Evolutionary conservation across 2,113 vertebrate genomes (phyloP).

Genomic region (Chaetodon auriga): DNA sequence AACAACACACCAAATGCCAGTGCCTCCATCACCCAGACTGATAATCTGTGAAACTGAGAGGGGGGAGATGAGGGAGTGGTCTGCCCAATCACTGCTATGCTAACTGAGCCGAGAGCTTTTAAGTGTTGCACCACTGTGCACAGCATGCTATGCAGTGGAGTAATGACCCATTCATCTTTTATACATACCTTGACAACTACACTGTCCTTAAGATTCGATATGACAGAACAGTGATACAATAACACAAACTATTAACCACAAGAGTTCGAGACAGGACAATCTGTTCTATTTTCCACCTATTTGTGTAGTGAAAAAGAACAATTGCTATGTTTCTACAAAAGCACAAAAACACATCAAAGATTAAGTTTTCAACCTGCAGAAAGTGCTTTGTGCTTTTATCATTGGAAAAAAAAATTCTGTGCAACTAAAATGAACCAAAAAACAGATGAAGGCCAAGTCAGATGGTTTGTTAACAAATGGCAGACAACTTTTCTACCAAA

Average conservation of each 20-base stretch:
- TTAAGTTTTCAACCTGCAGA: neutral
- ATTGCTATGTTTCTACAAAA: neutral
- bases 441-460: constrained; percentile 1
- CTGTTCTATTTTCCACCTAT: neutral
- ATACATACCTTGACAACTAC: no score
- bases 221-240: neutral
- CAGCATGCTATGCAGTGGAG: no score
- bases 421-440: neutral
- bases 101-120: no score
- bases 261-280: neutral
- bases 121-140: no score
- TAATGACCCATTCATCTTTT: no score
- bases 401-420: neutral
- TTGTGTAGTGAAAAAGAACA: neutral
- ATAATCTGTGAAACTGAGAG: no score
- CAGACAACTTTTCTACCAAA: constrained; percentile 6
- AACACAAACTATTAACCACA: neutral
- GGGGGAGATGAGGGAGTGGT: no score
- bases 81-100: no score
- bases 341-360: neutral
- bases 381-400: constrained; percentile 13
- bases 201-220: neutral
- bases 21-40: no score
- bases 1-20: no score
- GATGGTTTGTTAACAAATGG: constrained; percentile 13